These are phyloP conservation scores for Eledona agricola DNA, from an alignment of 2,888 invertebrate genomes.

Conservation along the genomic window DNA sequence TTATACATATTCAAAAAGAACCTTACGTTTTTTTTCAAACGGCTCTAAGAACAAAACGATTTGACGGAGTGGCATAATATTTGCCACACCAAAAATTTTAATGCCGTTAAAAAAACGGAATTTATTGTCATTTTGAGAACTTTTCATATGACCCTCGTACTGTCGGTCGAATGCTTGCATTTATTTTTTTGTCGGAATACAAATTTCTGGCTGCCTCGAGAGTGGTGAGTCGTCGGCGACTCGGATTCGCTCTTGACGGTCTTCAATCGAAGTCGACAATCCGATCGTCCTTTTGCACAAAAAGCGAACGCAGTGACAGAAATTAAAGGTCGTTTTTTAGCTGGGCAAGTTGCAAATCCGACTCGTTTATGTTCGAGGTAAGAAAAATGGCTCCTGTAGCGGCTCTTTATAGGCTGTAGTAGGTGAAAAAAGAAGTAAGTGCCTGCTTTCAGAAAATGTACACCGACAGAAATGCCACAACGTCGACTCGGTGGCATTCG, in stretches of 20 bases:
- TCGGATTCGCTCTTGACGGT: slow-evolving; percentile 2
- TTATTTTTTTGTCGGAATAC: too few relatives aligned
- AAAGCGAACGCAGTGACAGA: slow-evolving; percentile 19
- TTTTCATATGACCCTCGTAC: too few relatives aligned
- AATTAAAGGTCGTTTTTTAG: slow-evolving; percentile 34
- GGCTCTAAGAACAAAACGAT: too few relatives aligned
- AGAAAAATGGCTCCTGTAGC: slow-evolving; percentile 47
- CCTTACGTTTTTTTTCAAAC: too few relatives aligned
- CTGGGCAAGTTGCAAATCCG: slow-evolving; percentile 33
- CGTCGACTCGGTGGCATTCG: slow-evolving; percentile 41
- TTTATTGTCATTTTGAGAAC: too few relatives aligned
- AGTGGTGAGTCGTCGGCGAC: too few relatives aligned
- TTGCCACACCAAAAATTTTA: too few relatives aligned
- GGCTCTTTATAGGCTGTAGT: slow-evolving; percentile 48
- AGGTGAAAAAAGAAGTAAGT: slow-evolving; percentile 48
- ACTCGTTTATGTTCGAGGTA: slow-evolving; percentile 45
- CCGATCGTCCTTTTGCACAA: slow-evolving; percentile 7
- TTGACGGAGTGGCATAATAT: too few relatives aligned
- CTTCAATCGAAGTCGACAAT: slow-evolving; percentile 6
- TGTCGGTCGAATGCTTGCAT: too few relatives aligned
- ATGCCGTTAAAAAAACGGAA: too few relatives aligned
- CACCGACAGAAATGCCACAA: slow-evolving; percentile 45
- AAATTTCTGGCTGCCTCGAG: too few relatives aligned
- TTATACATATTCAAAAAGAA: too few relatives aligned
- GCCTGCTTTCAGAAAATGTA: slow-evolving; percentile 45